Evolutionary conservation across 2,888 invertebrate genomes (phyloP), one percentile per base, ranked within the genome.

Genomic region (Drosophila engyochracea): DNA sequence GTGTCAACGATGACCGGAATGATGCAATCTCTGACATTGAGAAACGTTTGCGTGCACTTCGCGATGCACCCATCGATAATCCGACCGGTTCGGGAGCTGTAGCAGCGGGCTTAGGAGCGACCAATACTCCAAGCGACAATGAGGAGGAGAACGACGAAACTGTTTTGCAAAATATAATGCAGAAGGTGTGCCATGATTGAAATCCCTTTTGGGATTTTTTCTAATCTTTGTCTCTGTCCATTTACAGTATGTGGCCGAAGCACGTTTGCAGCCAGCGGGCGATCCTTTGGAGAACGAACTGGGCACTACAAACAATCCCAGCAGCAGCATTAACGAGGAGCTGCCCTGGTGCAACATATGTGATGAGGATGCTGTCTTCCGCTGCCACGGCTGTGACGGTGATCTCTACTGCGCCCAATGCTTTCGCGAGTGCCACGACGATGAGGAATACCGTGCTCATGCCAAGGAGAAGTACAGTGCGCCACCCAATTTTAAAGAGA

Each of bases 341-440:
- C 93, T 97, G 54, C 97, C 97, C 5, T 97, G 97, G 95, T 98
- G 98, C 93, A 96, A 96, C 79, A 96, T 98, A 80, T 98, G 98
- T 92, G 97, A 97, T 92, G 96, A 96, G 91, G 96, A 97, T 93
- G 97, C 97, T 3, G 94, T 93, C 12, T 93, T 96, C 76, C 94
- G 96, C 59, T 98, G 98, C 91, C 93, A 95, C 53, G 97, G 96
- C 71, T 98, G 98, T 93, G 95, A 95, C 74, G 95, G 95, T 47
- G 98, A 98, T 92, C 94, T 98, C 12, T 98, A 97, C 92, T 98
- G 98, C 92, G 94, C 94, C 19, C 92, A 94, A 66, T 98, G 98
- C 92, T 97, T 95, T 89, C 93, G 93, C 51, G 96, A 97, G 84
- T 96, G 96, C 77, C 96, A 96, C 91, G 95, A 95, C 85, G 95